Evolutionary conservation across 1,140 invertebrate species (phyloP).

Genomic region (Papilio aristodemus): DNA sequence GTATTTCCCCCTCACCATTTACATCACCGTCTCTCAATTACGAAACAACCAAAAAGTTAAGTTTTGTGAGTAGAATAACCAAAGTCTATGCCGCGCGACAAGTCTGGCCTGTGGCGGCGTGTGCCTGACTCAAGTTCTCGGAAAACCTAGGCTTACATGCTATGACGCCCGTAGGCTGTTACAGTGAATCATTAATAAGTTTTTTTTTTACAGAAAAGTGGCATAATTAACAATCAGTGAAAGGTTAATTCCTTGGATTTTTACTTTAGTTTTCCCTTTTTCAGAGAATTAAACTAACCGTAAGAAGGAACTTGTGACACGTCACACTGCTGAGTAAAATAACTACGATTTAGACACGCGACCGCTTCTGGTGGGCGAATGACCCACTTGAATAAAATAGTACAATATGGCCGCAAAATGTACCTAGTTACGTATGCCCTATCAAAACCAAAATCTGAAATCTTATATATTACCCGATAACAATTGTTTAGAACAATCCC

Average conservation of each 20-base stretch:
- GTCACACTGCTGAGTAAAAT: not conserved
- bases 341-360: not conserved
- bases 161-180: constrained; percentile 2
- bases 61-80: not conserved
- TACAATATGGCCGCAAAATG: not conserved
- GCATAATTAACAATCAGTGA: constrained; percentile 9
- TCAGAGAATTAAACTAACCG: not conserved
- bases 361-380: not conserved
- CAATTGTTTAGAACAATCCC: no score
- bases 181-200: not conserved
- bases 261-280: not conserved
- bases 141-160: constrained; percentile 18
- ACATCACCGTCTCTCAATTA: not conserved
- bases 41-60: constrained; percentile 8
- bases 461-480: no score
- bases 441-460: no score
- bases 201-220: not conserved
- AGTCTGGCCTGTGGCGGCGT: not conserved
- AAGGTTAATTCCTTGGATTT: not conserved
- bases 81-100: not conserved
- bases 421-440: no score
- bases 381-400: not conserved
- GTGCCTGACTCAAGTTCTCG: constrained; percentile 10
- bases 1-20: not conserved
- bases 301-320: not conserved